Conservation (phyloP, 2,888 invertebrate species). For the Danaus chrysippus region DNA sequence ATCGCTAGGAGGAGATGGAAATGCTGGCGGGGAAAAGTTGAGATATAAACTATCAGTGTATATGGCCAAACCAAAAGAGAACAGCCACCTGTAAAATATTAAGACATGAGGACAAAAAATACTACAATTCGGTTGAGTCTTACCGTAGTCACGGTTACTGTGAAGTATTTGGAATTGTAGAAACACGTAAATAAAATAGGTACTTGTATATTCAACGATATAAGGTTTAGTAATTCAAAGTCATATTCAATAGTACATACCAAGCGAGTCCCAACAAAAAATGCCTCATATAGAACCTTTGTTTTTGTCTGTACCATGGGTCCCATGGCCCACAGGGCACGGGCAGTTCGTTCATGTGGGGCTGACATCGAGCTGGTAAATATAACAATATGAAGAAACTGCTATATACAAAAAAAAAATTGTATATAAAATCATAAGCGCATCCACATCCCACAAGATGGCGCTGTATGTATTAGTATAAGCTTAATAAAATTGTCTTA, state of each 20-base stretch:
- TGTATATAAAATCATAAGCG: neutral
- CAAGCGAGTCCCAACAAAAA: slow-evolving; percentile 48
- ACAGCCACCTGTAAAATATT: slow-evolving; percentile 48
- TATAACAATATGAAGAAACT: neutral
- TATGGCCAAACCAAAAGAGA: slow-evolving; percentile 53
- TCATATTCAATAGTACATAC: slow-evolving; percentile 36
- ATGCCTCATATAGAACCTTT: slow-evolving; percentile 63
- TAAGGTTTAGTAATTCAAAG: neutral
- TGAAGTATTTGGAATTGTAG: too few species aligned
- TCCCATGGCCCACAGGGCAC: slow-evolving; percentile 88
- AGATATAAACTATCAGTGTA: slow-evolving; percentile 55
- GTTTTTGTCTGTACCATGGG: slow-evolving; percentile 80
- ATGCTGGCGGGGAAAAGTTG: slow-evolving; percentile 55
- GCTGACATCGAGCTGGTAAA: slow-evolving; percentile 54
- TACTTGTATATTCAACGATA: neutral
- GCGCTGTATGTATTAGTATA: neutral
- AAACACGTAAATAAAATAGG: neutral
- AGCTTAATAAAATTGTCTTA: too few species aligned
- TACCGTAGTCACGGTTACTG: too few species aligned
- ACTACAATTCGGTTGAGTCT: too few species aligned
- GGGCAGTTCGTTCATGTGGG: slow-evolving; percentile 87
- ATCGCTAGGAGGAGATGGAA: slow-evolving; percentile 65
- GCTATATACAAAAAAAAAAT: neutral
- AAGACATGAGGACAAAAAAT: too few species aligned
- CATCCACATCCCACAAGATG: neutral